Evolutionary conservation across 2,113 vertebrate species (phyloP).

Genomic region (Falcunculus frontatus): DNA sequence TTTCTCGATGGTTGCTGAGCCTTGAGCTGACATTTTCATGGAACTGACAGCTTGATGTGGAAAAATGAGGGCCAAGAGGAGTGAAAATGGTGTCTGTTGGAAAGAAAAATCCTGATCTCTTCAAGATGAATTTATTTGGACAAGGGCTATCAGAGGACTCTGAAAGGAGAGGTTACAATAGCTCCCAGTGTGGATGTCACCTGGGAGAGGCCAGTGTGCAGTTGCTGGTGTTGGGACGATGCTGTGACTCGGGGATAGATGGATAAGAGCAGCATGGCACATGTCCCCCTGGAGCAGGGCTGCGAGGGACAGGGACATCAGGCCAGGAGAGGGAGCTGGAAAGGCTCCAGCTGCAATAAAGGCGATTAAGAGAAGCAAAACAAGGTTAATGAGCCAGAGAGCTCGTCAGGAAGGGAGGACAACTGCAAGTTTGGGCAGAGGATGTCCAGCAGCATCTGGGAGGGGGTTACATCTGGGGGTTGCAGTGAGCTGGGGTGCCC

Average conservation of each 20-base stretch:
- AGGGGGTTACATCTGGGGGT: background rate
- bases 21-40: constrained; percentile 34
- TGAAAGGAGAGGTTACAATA: background rate
- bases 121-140: background rate
- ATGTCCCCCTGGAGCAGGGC: background rate
- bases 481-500: background rate
- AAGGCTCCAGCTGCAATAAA: background rate
- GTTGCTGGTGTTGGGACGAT: background rate
- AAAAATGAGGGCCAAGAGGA: background rate
- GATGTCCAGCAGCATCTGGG: background rate
- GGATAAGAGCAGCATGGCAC: background rate
- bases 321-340: background rate
- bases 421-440: background rate
- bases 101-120: background rate
- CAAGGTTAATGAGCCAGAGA: background rate
- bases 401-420: background rate
- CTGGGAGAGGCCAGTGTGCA: background rate
- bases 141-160: background rate
- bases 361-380: background rate
- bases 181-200: background rate
- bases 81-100: background rate
- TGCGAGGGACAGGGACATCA: background rate
- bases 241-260: background rate
- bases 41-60: constrained; percentile 11
- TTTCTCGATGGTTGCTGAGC: constrained; percentile 19